Base-by-base conservation (phyloP, 2,113 vertebrate species). In the Ivindomyrus marchei region DNA sequence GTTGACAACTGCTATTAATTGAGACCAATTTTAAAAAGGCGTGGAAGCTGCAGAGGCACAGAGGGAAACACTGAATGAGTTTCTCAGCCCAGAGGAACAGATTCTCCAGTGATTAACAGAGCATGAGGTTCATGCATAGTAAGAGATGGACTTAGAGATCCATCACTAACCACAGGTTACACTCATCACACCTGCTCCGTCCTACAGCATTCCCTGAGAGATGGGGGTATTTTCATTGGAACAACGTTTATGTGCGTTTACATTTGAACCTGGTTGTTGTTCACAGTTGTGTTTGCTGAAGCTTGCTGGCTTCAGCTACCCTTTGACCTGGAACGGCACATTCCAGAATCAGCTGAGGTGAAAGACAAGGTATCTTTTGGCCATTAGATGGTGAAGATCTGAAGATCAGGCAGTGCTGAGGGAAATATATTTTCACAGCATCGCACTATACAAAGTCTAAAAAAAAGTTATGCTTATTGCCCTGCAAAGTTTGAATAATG, bases 401-500 rank as follows among this genome's bases (percentile, higher is more conserved):
- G 21, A 74, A 74, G 74, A 80, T 80, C 74, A 80, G 74, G 15
- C 27, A 53, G 49, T 53, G 49, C 50, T 53, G 49, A 53, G 47
- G 47, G 85, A 36, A 53, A 58, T 39, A 89, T 52, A 53, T 52
- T 83, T 49, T 84, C 74, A 83, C 27, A 83, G 19, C 31, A 56
- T 84, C 49, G 19, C 74, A 42, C n/a, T 31, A 80, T 80, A 17
- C 74, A 80, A 80, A 80, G 74, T 80, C 31, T 53, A 84, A 89
- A 89, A 89, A 46, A 89, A 50, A 84, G 50, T 83, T 89, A 52
- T 56, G 88, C 52, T 45, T 80, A 74, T 84, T 84, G 49, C 70
- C 88, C 88, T 39, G 74, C 27, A 83, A 53, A 89, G 74, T 84
- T 53, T 39, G 74, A 89, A 84, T 89, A 83, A 89, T 83, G 70